Percentiles rank a stretch among this genome's conserved stretches.
Conservation (phyloP, 2,797 vertebrate genomes). For the Parambassis ranga region DNA sequence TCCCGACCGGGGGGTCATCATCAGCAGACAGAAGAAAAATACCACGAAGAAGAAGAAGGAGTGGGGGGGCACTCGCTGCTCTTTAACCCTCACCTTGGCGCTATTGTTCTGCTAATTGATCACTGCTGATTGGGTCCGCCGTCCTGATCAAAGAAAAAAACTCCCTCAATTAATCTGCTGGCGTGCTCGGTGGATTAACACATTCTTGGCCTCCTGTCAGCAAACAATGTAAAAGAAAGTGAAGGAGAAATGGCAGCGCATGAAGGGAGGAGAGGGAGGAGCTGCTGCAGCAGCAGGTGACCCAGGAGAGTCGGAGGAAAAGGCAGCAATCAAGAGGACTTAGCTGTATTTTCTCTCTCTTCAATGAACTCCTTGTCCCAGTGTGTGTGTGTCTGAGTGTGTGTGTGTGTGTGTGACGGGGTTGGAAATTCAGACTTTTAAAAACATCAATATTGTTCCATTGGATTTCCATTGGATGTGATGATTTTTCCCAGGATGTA, state of each 20-base stretch:
- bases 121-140: constrained; percentile 72
- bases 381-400: neutral
- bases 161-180: constrained; percentile 47
- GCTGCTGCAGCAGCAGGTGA: constrained; percentile 51
- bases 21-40: constrained; percentile 45
- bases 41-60: constrained; percentile 32
- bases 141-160: constrained; percentile 47
- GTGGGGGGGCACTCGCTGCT: constrained; percentile 13
- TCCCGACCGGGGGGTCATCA: constrained; percentile 62
- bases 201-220: constrained; percentile 46
- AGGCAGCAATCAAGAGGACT: constrained; percentile 52
- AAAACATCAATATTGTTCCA: constrained; percentile 50
- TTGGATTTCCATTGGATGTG: constrained; percentile 57
- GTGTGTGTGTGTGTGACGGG: neutral
- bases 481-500: constrained; percentile 47
- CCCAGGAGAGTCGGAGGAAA: constrained; percentile 32
- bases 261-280: constrained; percentile 2
- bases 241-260: constrained; percentile 1
- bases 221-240: constrained; percentile 38
- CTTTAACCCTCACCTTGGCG: constrained; percentile 55
- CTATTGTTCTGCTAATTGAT: constrained; percentile 85
- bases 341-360: constrained; percentile 33
- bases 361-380: constrained; percentile 64
- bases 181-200: constrained; percentile 48
- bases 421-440: constrained; percentile 31